Evolutionary conservation across 2,888 invertebrate species (phyloP).

Genomic region (Archips crataeganus): DNA sequence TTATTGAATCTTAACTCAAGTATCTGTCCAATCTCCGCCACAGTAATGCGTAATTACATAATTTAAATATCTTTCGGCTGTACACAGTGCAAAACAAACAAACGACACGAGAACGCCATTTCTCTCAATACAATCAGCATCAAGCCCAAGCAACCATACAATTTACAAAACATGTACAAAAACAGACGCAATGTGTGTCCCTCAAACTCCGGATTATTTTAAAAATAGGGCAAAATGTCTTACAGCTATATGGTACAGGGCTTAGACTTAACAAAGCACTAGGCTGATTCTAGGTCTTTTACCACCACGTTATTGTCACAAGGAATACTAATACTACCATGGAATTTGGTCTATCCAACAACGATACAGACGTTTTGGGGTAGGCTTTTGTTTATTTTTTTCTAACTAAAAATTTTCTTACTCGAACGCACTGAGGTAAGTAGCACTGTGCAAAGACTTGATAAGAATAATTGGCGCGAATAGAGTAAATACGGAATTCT

Average conservation of each 20-base stretch:
- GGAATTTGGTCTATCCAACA: too few relatives aligned
- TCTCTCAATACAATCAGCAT: neutral
- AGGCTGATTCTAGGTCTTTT: constrained; percentile 26
- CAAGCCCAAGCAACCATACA: constrained; percentile 12
- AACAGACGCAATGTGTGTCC: constrained; percentile 42
- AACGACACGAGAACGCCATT: neutral
- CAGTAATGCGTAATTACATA: neutral
- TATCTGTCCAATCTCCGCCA: neutral
- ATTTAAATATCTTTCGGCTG: neutral
- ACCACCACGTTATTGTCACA: constrained; percentile 22
- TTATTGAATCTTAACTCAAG: neutral
- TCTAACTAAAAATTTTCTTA: too few relatives aligned
- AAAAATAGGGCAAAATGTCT: constrained; percentile 49
- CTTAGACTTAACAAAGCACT: constrained; percentile 49
- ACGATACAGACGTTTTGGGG: too few relatives aligned
- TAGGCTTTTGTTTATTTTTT: too few relatives aligned
- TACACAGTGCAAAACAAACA: neutral
- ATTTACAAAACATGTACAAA: constrained; percentile 30
- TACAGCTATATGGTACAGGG: constrained; percentile 65
- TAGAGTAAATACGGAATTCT: too few relatives aligned
- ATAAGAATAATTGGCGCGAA: too few relatives aligned
- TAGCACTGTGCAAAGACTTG: neutral
- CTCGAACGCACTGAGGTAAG: too few relatives aligned
- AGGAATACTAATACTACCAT: neutral
- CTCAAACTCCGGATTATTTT: constrained; percentile 74